These are phyloP conservation scores for Orius laevigatus DNA, from an alignment of 1,140 invertebrate genomes.

Conservation along the genomic window DNA sequence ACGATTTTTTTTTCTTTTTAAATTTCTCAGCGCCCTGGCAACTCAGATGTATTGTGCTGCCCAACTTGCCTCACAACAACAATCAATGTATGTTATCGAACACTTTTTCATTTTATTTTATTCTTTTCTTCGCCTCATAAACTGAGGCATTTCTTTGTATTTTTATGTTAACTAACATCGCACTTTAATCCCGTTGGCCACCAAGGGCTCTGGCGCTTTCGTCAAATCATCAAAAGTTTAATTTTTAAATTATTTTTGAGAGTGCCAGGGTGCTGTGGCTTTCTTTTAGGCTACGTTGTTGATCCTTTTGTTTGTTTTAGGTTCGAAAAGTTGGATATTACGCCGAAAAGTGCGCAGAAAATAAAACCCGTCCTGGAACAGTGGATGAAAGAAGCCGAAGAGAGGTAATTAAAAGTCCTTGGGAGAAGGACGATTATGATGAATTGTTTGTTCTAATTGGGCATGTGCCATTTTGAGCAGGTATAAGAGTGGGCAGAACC, in stretches of 20 bases:
- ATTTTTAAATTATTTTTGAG: conserved; percentile 6
- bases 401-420: conserved; percentile 52
- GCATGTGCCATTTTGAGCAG: conserved; percentile 34
- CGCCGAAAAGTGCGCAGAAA: conserved; percentile 97
- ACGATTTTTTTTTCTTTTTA: conserved; percentile 18
- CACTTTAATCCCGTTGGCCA: conserved; percentile 5
- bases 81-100: conserved; percentile 66
- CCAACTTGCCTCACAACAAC: conserved; percentile 72
- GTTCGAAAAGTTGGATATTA: conserved; percentile 99
- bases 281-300: conserved; percentile 15
- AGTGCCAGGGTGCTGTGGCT: conserved; percentile 29
- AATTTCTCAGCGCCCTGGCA: conserved; percentile 78
- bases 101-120: conserved; percentile 17
- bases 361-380: conserved; percentile 94
- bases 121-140: conserved; percentile 8
- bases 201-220: conserved; percentile 12
- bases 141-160: background rate
- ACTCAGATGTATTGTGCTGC: conserved; percentile 84
- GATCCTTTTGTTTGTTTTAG: conserved; percentile 34
- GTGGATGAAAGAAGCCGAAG: conserved; percentile 97
- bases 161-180: conserved; percentile 5
- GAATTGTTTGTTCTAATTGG: conserved; percentile 3
- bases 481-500: conserved; percentile 79
- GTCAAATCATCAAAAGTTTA: background rate
- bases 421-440: background rate